Evolutionary conservation across 2,113 vertebrate species (phyloP).

Genomic region (Sphyrna mokarran): DNA sequence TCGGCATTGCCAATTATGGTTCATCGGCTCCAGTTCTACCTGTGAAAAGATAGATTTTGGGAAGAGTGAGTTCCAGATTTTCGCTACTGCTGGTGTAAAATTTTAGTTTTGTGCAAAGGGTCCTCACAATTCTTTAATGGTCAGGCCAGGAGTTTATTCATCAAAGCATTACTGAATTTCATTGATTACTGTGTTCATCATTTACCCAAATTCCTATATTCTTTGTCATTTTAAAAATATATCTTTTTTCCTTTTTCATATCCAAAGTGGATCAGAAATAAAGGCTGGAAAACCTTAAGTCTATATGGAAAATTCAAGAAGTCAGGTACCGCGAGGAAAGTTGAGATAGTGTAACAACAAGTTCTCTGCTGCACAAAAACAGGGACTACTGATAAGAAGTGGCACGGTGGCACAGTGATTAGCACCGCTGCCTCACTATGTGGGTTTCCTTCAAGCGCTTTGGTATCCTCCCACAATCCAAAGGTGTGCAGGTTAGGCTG

Average conservation of each 20-base stretch:
- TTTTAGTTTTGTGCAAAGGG: no score
- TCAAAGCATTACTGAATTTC: not conserved
- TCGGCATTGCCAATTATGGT: slow-evolving; percentile 54
- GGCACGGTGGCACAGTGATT: no score
- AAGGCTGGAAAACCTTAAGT: not conserved
- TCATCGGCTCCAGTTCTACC: not conserved
- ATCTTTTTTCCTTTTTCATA: not conserved
- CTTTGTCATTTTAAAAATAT: not conserved
- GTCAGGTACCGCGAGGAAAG: not conserved
- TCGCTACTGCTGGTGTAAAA: no score
- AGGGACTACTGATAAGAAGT: no score
- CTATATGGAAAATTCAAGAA: not conserved
- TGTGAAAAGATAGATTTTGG: not conserved
- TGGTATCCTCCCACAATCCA: no score
- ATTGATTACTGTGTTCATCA: not conserved
- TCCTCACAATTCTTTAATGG: not conserved
- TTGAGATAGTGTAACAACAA: not conserved
- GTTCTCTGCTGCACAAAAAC: not conserved
- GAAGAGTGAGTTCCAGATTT: not conserved
- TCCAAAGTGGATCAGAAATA: not conserved
- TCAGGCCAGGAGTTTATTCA: not conserved
- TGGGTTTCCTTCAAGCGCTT: no score
- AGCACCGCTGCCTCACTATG: no score
- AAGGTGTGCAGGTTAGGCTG: no score
- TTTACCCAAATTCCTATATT: not conserved